Conservation (phyloP, 2,113 vertebrate species). For the Bubalus kerabau region DNA sequence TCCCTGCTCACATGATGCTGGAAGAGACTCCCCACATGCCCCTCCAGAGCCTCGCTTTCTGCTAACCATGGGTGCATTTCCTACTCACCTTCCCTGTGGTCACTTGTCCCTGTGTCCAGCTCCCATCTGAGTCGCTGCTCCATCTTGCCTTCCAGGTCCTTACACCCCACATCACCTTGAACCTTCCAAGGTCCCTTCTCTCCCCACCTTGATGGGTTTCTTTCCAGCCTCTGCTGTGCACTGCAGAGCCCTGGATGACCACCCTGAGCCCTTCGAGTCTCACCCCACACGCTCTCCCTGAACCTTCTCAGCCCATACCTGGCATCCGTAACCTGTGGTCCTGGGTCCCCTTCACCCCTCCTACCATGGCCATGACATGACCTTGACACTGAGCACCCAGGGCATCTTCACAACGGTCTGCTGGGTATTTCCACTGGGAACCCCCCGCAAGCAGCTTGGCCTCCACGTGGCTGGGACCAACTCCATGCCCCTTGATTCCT, state of each 20-base stretch:
- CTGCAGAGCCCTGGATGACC: accelerated
- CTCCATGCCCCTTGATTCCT: accelerated
- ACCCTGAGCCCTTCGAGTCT: background rate
- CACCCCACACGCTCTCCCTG: background rate
- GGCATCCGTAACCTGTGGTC: too few species aligned
- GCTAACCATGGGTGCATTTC: accelerated
- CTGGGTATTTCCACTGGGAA: background rate
- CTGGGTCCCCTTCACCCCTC: background rate
- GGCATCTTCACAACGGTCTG: background rate
- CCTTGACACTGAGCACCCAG: background rate
- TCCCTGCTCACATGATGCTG: background rate
- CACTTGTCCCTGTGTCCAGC: background rate
- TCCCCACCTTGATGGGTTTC: background rate
- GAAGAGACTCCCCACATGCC: background rate
- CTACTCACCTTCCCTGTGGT: background rate
- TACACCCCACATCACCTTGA: accelerated
- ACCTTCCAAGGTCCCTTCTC: background rate
- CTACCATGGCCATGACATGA: too few species aligned
- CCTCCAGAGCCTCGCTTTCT: background rate
- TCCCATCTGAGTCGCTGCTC: background rate
- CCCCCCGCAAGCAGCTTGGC: background rate
- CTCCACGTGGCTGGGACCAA: background rate
- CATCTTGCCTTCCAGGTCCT: accelerated
- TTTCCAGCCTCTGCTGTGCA: too few species aligned
- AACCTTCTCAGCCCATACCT: background rate